phyloP scores from a whole-genome alignment of 2,888 invertebrate species.

The Aphodius sticticus region DNA sequence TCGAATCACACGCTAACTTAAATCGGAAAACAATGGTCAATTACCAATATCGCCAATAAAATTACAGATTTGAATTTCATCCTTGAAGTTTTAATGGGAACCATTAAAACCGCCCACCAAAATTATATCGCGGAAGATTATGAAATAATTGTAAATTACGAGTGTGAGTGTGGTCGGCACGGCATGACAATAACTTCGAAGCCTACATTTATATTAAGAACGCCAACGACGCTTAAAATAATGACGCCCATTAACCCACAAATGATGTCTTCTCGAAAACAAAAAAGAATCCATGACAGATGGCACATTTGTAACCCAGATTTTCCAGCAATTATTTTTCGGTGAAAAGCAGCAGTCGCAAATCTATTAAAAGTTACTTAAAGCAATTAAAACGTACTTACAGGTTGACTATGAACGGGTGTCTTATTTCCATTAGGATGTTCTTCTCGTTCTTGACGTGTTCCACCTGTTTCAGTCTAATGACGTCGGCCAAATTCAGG shows the following conservation, averaged over 20 bases:
- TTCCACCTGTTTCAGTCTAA: slow-evolving; percentile 94
- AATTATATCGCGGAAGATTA: neutral
- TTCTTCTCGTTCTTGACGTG: slow-evolving; percentile 98
- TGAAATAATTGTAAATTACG: neutral
- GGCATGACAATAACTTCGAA: neutral
- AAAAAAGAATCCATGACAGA: neutral
- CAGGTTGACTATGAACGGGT: slow-evolving; percentile 97
- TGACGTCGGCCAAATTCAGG: slow-evolving; percentile 90
- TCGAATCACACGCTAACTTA: no score
- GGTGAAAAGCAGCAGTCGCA: neutral
- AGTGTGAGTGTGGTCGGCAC: no score
- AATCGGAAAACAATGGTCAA: no score
- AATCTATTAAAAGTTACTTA: neutral
- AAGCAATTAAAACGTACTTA: slow-evolving; percentile 65
- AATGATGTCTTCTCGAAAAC: neutral
- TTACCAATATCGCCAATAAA: neutral
- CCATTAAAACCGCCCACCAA: neutral
- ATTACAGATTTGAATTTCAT: neutral
- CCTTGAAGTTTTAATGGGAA: neutral
- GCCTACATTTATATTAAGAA: neutral
- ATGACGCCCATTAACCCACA: neutral
- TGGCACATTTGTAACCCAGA: neutral
- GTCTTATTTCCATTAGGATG: slow-evolving; percentile 88
- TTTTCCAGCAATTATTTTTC: neutral
- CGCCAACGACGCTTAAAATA: neutral